phyloP scores from a whole-genome alignment of 2,888 invertebrate genomes.

The Drosophila subquinaria region DNA sequence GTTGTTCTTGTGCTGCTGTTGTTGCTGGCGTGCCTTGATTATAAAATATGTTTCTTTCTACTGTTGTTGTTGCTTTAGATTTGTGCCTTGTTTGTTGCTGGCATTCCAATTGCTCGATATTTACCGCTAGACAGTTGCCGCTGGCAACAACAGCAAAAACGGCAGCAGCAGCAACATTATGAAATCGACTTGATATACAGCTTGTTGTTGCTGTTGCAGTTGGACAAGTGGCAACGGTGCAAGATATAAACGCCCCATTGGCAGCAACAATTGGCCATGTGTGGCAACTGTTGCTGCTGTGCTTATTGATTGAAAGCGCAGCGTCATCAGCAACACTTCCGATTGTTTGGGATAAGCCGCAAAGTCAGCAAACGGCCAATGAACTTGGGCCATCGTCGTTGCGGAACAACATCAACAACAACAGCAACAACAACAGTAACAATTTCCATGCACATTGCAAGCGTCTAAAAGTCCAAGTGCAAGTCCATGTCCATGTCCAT shows the following conservation, averaged over 20 bases:
- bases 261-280: conserved; percentile 54
- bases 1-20: conserved; percentile 30
- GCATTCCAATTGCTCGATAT: conserved; percentile 64
- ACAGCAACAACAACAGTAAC: conserved; percentile 32
- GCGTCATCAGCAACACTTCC: conserved; percentile 61
- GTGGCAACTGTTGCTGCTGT: conserved; percentile 39
- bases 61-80: conserved; percentile 29
- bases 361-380: conserved; percentile 26
- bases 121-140: conserved; percentile 68
- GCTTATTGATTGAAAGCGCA: conserved; percentile 69
- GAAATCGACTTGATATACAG: conserved; percentile 51
- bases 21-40: conserved; percentile 53
- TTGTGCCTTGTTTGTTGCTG: conserved; percentile 35
- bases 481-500: conserved; percentile 42
- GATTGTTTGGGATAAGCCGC: conserved; percentile 50
- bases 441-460: conserved; percentile 46
- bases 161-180: conserved; percentile 41
- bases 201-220: conserved; percentile 25
- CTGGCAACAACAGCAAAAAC: conserved; percentile 25
- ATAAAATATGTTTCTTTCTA: conserved; percentile 37
- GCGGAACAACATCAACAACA: conserved; percentile 19
- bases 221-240: conserved; percentile 18
- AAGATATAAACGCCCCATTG: conserved; percentile 37
- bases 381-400: conserved; percentile 19
- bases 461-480: conserved; percentile 36